Evolutionary conservation across 2,888 invertebrate genomes (phyloP).

Genomic region (Andrena marginata): DNA sequence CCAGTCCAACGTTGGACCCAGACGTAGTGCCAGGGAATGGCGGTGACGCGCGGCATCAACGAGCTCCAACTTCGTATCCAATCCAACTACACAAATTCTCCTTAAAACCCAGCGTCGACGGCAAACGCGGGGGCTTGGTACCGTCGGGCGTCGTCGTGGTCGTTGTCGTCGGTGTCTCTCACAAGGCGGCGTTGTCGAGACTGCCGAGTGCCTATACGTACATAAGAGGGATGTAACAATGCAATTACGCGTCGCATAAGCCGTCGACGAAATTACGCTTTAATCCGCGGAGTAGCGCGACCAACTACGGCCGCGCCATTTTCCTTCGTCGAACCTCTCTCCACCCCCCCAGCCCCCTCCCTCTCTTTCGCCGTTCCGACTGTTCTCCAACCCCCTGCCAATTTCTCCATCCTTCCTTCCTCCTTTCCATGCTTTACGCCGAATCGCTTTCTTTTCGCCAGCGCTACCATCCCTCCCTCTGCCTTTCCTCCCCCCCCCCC

Average conservation of each 20-base stretch:
- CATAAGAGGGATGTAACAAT: slow-evolving; percentile 79
- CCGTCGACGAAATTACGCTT: slow-evolving; percentile 81
- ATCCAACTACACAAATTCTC: slow-evolving; percentile 81
- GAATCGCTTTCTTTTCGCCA: slow-evolving; percentile 12
- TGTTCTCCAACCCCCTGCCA: slow-evolving; percentile 30
- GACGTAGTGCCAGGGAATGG: slow-evolving; percentile 46
- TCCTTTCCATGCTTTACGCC: slow-evolving; percentile 2
- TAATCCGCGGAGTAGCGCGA: slow-evolving; percentile 73
- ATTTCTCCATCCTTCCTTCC: slow-evolving; percentile 34
- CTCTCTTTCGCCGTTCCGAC: background rate
- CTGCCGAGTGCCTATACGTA: slow-evolving; percentile 63
- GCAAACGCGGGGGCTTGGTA: slow-evolving; percentile 35
- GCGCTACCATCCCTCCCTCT: background rate
- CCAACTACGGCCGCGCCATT: slow-evolving; percentile 52
- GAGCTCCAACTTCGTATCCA: slow-evolving; percentile 78
- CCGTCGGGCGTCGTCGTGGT: slow-evolving; percentile 41
- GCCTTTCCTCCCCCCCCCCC: too few species aligned
- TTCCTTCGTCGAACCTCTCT: slow-evolving; percentile 50
- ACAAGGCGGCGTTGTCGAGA: slow-evolving; percentile 41
- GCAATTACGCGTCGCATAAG: slow-evolving; percentile 83
- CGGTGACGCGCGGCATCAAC: slow-evolving; percentile 73
- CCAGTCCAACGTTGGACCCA: slow-evolving; percentile 53
- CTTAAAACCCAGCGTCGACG: slow-evolving; percentile 73
- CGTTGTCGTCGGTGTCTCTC: slow-evolving; percentile 42
- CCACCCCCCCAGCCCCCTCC: background rate